These are phyloP conservation scores for Leptothorax acervorum DNA, from an alignment of 2,888 invertebrate genomes.

Conservation along the genomic window DNA sequence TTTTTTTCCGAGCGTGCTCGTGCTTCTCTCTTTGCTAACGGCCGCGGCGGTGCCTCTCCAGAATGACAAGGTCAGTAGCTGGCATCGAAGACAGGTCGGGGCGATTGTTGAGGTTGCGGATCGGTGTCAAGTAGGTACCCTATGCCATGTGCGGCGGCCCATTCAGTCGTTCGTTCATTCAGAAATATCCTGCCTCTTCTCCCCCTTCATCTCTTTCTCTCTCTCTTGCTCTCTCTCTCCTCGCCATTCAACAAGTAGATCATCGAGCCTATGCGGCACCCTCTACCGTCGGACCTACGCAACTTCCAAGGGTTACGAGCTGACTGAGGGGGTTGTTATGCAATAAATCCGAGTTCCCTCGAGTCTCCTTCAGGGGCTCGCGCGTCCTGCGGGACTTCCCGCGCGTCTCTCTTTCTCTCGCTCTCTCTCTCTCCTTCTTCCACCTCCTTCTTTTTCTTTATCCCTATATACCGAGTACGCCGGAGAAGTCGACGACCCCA, in stretches of 20 bases:
- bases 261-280: slow-evolving; percentile 79
- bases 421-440: neutral
- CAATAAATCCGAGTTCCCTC: slow-evolving; percentile 74
- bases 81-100: slow-evolving; percentile 69
- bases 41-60: slow-evolving; percentile 35
- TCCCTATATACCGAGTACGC: neutral
- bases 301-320: slow-evolving; percentile 78
- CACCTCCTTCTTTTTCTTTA: neutral
- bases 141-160: slow-evolving; percentile 78
- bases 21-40: slow-evolving; percentile 29
- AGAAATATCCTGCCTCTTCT: slow-evolving; percentile 77
- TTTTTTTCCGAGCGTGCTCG: neutral
- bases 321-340: slow-evolving; percentile 77
- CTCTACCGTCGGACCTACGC: slow-evolving; percentile 78
- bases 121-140: slow-evolving; percentile 79
- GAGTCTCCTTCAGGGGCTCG: slow-evolving; percentile 68
- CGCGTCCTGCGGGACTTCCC: slow-evolving; percentile 61
- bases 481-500: slow-evolving; percentile 63
- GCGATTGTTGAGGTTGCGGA: slow-evolving; percentile 77
- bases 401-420: slow-evolving; percentile 26
- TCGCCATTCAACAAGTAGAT: slow-evolving; percentile 79
- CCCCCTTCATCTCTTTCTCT: slow-evolving; percentile 36
- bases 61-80: slow-evolving; percentile 67
- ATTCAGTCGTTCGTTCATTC: slow-evolving; percentile 79
- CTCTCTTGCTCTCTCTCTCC: slow-evolving; percentile 57